Base-by-base conservation (phyloP, 2,113 vertebrate species). In the Pelecanus crispus region DNA sequence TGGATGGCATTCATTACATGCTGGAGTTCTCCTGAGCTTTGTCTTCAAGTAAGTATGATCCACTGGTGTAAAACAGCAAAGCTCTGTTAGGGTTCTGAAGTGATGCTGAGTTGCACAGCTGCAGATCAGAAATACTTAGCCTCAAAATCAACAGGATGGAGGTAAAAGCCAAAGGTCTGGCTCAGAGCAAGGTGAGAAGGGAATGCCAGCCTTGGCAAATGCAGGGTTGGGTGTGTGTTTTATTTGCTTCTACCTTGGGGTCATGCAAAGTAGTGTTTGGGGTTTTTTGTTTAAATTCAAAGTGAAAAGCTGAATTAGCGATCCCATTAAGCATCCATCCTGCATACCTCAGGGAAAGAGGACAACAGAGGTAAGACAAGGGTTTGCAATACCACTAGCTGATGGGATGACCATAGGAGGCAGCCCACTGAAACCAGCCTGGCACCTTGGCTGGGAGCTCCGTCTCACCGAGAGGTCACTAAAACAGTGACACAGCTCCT, bases 1-100 rank as follows among this genome's bases (percentile, higher is more conserved):
- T 87, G 94, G 93, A 85, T 88, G 49, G 80, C 26, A 71, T 94
- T 95, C 68, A 94, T 95, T 87, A 94, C 6, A 2, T 18, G 66
- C 65, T 36, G 68, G 79, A 18, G 36, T 62, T 94, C 84, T 94
- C 24, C 40, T 59, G 55, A 75, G 86, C 77, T 91, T 74, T 92
- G 36, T 4, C 61, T 86, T 81, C 2, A 17, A 63, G 86, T 42
- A 15, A 65, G n/a, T 86, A 96, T 87, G 89, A 52, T 94, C 32
- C 40, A n/a, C 12, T 66, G 66, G 49, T 34, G 62, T 63, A 85
- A 92, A 84, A 24, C 32, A 67, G 79, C 32, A 90, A 70, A 70
- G 55, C 52, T 53, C 40, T 62, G 34, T 47, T 20, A 50, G 32
- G 59, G 59, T 34, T 86, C 77, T 82, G 42, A 86, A 62, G 47